Evolutionary conservation across 2,888 invertebrate genomes (phyloP).

Genomic region (Lepidochrysops patricia): DNA sequence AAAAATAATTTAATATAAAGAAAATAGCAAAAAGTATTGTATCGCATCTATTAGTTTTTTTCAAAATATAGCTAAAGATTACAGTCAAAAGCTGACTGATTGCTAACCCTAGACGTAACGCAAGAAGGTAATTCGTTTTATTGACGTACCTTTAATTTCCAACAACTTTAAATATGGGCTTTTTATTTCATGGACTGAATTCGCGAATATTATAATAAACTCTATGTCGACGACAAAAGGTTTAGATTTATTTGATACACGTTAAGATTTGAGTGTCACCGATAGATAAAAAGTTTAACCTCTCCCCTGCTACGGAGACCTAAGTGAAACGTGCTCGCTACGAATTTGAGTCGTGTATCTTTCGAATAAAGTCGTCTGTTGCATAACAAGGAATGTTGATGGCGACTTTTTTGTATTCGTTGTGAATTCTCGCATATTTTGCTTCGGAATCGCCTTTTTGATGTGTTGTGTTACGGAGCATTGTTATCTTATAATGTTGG

Average conservation of each 20-base stretch:
- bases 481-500: slow-evolving; percentile 58
- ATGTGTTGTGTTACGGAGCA: slow-evolving; percentile 51
- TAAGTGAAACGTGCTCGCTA: slow-evolving; percentile 25
- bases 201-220: slow-evolving; percentile 25
- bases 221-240: slow-evolving; percentile 27
- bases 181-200: slow-evolving; percentile 45
- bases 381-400: slow-evolving; percentile 17
- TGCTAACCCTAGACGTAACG: slow-evolving; percentile 32
- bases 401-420: slow-evolving; percentile 30
- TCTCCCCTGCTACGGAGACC: slow-evolving; percentile 30
- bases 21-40: no score
- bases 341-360: slow-evolving; percentile 24
- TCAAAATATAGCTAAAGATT: no score
- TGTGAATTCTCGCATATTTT: slow-evolving; percentile 49
- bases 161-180: slow-evolving; percentile 64
- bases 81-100: no score
- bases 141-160: slow-evolving; percentile 65
- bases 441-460: slow-evolving; percentile 55
- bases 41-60: not conserved
- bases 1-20: no score
- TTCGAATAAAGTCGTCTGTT: slow-evolving; percentile 26
- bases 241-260: slow-evolving; percentile 26
- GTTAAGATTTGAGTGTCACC: slow-evolving; percentile 43
- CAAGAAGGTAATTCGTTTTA: slow-evolving; percentile 72
- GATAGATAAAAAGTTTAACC: slow-evolving; percentile 65